Percentiles rank a stretch among this genome's conserved stretches.
phyloP scores from a whole-genome alignment of 2,797 vertebrate genomes.

The Percopsis omiscomaycus region DNA sequence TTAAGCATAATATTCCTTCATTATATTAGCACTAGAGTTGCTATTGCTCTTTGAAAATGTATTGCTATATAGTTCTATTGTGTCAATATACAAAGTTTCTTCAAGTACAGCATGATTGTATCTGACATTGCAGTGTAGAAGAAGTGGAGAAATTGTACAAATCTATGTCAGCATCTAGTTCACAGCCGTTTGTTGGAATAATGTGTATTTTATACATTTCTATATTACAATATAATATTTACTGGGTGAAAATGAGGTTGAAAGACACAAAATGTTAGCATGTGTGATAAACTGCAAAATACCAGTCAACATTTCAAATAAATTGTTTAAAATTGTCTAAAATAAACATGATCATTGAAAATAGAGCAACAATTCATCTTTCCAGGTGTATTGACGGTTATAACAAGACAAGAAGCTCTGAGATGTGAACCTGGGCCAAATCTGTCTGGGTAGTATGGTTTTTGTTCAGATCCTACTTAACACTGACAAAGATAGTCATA shows the following conservation, averaged over 20 bases:
- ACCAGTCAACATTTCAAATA: conserved; percentile 37
- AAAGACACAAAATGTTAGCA: conserved; percentile 41
- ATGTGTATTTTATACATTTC: conserved; percentile 68
- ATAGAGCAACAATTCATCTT: conserved; percentile 47
- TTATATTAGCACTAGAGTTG: conserved; percentile 22
- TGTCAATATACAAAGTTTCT: conserved; percentile 44
- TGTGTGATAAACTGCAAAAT: conserved; percentile 38
- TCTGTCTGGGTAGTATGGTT: conserved; percentile 3
- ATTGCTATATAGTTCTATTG: conserved; percentile 41
- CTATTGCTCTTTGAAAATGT: conserved; percentile 22
- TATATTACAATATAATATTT: conserved; percentile 67
- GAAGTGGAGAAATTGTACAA: conserved; percentile 54
- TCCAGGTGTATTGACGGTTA: conserved; percentile 29
- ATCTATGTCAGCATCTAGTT: conserved; percentile 53
- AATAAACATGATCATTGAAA: conserved; percentile 48
- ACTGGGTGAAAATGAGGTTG: conserved; percentile 32
- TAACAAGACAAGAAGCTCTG: conserved; percentile 18
- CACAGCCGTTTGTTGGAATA: conserved; percentile 59
- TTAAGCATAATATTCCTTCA: conserved; percentile 35
- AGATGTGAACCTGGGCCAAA: conserved; percentile 20
- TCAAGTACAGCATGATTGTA: conserved; percentile 47
- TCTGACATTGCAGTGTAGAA: conserved; percentile 45
- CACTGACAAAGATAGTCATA: conserved; percentile 53
- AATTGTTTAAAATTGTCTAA: conserved; percentile 32
- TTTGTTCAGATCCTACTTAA: conserved; percentile 37